A percentile compares a stretch with the other conserved stretches of the same genome.
These are phyloP conservation scores for Poecilia picta DNA, from an alignment of 2,797 vertebrate species.

Conservation along the genomic window DNA sequence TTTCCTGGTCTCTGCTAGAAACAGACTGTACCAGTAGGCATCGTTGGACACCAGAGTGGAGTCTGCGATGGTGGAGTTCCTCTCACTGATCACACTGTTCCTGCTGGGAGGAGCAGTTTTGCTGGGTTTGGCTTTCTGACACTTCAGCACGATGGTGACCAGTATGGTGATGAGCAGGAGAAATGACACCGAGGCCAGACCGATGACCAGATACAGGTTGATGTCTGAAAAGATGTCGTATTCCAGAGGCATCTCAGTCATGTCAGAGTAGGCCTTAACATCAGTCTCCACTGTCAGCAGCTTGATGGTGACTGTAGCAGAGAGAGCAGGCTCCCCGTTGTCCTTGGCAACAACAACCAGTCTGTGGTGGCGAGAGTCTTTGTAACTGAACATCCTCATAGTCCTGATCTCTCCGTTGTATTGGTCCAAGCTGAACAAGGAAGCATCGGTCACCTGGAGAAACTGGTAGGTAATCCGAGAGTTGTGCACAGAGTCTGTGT, in stretches of 20 bases:
- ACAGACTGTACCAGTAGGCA: slow-evolving; percentile 73
- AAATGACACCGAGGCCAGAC: slow-evolving; percentile 73
- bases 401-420: slow-evolving; percentile 78
- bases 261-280: slow-evolving; percentile 69
- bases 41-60: slow-evolving; percentile 71
- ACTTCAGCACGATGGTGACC: slow-evolving; percentile 70
- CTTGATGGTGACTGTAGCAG: slow-evolving; percentile 76
- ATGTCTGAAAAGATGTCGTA: slow-evolving; percentile 71
- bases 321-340: slow-evolving; percentile 72
- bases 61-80: slow-evolving; percentile 67
- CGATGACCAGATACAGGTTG: slow-evolving; percentile 73
- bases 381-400: slow-evolving; percentile 79
- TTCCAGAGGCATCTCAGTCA: slow-evolving; percentile 59
- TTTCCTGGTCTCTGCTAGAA: slow-evolving; percentile 71
- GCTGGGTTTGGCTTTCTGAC: slow-evolving; percentile 63
- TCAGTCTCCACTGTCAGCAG: slow-evolving; percentile 71
- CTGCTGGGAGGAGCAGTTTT: slow-evolving; percentile 59
- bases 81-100: slow-evolving; percentile 69
- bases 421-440: slow-evolving; percentile 76
- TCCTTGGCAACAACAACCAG: slow-evolving; percentile 72
- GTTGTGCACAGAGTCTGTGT: slow-evolving; percentile 61
- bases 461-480: slow-evolving; percentile 71
- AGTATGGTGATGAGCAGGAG: slow-evolving; percentile 74
- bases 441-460: slow-evolving; percentile 70
- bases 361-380: slow-evolving; percentile 69